Evolutionary conservation across 2,888 invertebrate species (phyloP), one percentile per base, ranked within the genome.

Genomic region (Diogma glabrata): DNA sequence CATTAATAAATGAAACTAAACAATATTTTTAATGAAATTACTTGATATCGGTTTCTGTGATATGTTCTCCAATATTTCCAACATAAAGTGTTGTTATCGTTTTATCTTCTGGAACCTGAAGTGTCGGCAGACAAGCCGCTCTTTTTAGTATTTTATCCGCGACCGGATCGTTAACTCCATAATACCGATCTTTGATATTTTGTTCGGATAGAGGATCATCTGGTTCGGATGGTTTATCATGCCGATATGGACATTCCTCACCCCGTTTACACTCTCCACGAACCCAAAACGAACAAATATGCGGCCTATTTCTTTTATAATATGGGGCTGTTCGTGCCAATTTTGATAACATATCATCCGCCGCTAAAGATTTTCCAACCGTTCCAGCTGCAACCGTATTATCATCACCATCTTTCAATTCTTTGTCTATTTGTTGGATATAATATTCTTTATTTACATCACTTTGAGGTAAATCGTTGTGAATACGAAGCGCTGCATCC

Each of bases 21-120:
- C 24, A 24, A 24, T 7, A 7, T 24, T 24, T 24, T 24, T 7
- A 5, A 24, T 7, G 7, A 7, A 7, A 43, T 19, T 16, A 91
- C 59, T 87, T 81, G 57, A 97, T 75, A 61, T 95, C 93, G 55
- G 89, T 87, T 61, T 97, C 96, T 0, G 84, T 83, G 26, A 94
- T 78, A 55, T 81, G 78, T 52, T 90, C 92, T 1, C 93, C 91
- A 17, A 96, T 71, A 65, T 95, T 96, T 14, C 97, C 97, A n/a
- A 99, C 84, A 65, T 97, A 99, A 6, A 99, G 72, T 0, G 99
- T 99, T 0, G 97, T 96, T 40, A 99, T 95, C 3, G 87, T 84
- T 60, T 85, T 85, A 65, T 99, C 99, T 64, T 97, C 96, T 0
- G 99, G 99, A 0, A 92, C 86, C 38, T 94, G 92, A 38, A 99